Percentiles rank a stretch among this genome's conserved stretches.
phyloP scores from a whole-genome alignment of 1,140 invertebrate genomes.

The Aphelenchoides avenae region DNA sequence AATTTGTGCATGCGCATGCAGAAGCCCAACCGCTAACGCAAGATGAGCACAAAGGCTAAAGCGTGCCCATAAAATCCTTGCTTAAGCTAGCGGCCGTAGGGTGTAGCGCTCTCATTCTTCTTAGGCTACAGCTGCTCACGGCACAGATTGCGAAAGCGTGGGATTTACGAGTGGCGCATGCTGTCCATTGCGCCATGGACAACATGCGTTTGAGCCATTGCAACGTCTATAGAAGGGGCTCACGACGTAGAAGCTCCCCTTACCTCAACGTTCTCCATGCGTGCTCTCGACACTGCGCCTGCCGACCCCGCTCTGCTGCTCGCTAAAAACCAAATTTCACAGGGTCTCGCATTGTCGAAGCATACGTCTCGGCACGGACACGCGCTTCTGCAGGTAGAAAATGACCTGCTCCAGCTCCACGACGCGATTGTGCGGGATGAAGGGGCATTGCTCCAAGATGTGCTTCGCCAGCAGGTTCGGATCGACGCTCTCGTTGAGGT shows the following conservation, averaged over 20 bases:
- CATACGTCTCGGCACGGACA: slow-evolving; percentile 59
- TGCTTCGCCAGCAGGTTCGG: slow-evolving; percentile 75
- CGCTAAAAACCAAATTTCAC: background rate
- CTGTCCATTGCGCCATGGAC: too few relatives aligned
- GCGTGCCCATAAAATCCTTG: too few relatives aligned
- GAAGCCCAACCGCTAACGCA: too few relatives aligned
- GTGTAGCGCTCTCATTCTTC: too few relatives aligned
- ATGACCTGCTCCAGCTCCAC: slow-evolving; percentile 84
- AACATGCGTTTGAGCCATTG: background rate
- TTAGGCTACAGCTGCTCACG: too few relatives aligned
- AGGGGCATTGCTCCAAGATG: slow-evolving; percentile 79
- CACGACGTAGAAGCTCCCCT: slow-evolving; percentile 4
- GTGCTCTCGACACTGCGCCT: background rate
- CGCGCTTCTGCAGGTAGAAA: slow-evolving; percentile 80
- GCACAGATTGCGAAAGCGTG: too few relatives aligned
- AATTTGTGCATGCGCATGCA: too few relatives aligned
- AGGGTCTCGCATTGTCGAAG: slow-evolving; percentile 7
- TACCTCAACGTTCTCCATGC: background rate
- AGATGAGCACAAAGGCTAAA: too few relatives aligned
- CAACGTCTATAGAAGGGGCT: background rate
- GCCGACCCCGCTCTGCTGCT: slow-evolving; percentile 8
- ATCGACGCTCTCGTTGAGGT: slow-evolving; percentile 75
- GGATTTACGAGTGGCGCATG: too few relatives aligned
- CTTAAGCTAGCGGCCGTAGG: too few relatives aligned
- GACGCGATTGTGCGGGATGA: slow-evolving; percentile 78